Evolutionary conservation across 2,113 vertebrate species (phyloP), one percentile per base, ranked within the genome.

Genomic region (Callospermophilus lateralis): DNA sequence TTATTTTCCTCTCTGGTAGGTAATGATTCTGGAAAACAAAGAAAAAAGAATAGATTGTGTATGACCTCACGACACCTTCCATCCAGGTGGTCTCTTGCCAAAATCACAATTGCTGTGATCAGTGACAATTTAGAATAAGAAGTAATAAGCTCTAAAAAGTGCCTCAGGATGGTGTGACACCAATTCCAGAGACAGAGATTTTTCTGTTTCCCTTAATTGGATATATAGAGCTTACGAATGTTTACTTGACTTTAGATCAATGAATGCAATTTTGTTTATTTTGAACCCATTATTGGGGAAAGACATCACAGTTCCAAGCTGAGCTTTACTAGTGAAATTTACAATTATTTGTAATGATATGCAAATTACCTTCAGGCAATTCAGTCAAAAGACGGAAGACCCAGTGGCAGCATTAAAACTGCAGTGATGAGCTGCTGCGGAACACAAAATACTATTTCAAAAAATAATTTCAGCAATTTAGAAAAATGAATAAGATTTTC

Each of bases 331-430:
- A 93, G 93, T 74, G 93, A 97, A 98, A 97, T 93, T 96, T 85
- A 92, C 94, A 97, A 98, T 97, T 98, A 96, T 96, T 95, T 63
- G 77, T 98, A 97, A 97, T 97, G 97, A 67, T 72, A 94, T 70
- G 91, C 93, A 97, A 88, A 96, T 96, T 94, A 32, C 88, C 87
- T 90, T 68, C 97, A 96, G 97, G 92, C 95, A 97, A 94, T 97
- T 92, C 42, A 79, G 61, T 78, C 42, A 83, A 88, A 91, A 73
- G 58, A 92, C 80, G 61, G 84, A 97, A 89, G 90, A n/a, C 61
- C 20, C 16, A 58, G 55, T 16, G 24, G 68, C 4, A 39, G 6
- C 55, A 53, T 63, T 65, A 92, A 65, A 15, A 90, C 30, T 30
- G 22, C 45, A 89, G 72, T 87, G 51, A 20, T 72, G 3, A 76